Percentiles rank a stretch among this genome's conserved stretches.
Evolutionary conservation across 2,888 invertebrate species (phyloP).

Genomic region (Xylota segnis): DNA sequence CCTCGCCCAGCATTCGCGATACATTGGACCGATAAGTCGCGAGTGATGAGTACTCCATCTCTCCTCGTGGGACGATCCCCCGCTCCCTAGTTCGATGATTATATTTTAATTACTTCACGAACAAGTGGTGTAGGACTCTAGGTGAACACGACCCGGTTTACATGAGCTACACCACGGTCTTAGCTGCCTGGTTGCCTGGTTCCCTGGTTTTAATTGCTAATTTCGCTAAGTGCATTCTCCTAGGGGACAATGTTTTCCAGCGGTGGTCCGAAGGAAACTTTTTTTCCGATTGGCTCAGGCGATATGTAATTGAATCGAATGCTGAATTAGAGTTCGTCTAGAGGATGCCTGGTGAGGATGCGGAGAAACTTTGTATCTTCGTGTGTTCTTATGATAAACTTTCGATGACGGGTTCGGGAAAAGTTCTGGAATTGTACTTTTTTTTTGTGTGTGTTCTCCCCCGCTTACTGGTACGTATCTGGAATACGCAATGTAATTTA

Average conservation of each 20-base stretch:
- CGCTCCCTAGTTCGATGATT: slow-evolving; percentile 38
- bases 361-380: slow-evolving; percentile 24
- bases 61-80: slow-evolving; percentile 35
- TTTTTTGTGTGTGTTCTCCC: neutral
- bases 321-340: slow-evolving; percentile 23
- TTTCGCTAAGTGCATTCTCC: slow-evolving; percentile 38
- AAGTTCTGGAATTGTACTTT: slow-evolving; percentile 25
- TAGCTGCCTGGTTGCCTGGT: neutral
- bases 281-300: slow-evolving; percentile 25
- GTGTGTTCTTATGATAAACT: slow-evolving; percentile 47
- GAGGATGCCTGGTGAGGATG: neutral
- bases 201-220: slow-evolving; percentile 55
- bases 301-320: slow-evolving; percentile 59
- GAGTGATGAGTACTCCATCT: slow-evolving; percentile 54
- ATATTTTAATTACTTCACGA: slow-evolving; percentile 73
- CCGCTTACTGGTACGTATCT: slow-evolving; percentile 43
- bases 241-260: slow-evolving; percentile 15
- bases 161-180: neutral
- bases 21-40: slow-evolving; percentile 55
- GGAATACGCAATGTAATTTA: slow-evolving; percentile 76
- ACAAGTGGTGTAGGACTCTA: slow-evolving; percentile 42
- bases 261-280: slow-evolving; percentile 21
- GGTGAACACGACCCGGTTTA: slow-evolving; percentile 59
- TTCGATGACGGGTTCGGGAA: slow-evolving; percentile 32
- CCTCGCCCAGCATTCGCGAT: slow-evolving; percentile 40